Percentiles rank a stretch among this genome's conserved stretches.
Evolutionary conservation across 1,140 invertebrate genomes (phyloP).

Genomic region (Gryon sp.): DNA sequence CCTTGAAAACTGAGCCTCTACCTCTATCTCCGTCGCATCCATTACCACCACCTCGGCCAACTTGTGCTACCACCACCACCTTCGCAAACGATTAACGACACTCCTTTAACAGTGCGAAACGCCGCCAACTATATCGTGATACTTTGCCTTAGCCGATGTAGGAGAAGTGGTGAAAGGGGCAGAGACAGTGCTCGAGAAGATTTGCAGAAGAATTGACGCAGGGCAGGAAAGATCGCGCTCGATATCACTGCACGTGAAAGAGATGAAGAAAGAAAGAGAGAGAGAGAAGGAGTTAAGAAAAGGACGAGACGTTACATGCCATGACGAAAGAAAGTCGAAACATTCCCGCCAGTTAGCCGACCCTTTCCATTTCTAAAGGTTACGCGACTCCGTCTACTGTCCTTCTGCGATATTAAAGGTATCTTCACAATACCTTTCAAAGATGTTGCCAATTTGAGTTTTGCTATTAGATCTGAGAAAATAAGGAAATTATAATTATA

Average conservation of each 20-base stretch:
- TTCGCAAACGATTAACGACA: conserved; percentile 62
- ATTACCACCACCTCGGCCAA: conserved; percentile 48
- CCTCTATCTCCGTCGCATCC: conserved; percentile 59
- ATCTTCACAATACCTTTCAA: conserved; percentile 8
- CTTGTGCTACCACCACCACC: conserved; percentile 44
- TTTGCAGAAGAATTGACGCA: conserved; percentile 42
- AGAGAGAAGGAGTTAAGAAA: conserved; percentile 32
- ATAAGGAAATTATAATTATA: too few species aligned
- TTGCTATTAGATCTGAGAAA: too few species aligned
- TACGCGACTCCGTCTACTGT: conserved; percentile 54
- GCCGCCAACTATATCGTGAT: conserved; percentile 40
- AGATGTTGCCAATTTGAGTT: neutral
- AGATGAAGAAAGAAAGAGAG: conserved; percentile 11
- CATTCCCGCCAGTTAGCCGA: conserved; percentile 39
- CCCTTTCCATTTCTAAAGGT: conserved; percentile 64
- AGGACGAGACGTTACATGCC: conserved; percentile 35
- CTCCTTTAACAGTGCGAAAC: conserved; percentile 62
- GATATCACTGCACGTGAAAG: too few species aligned
- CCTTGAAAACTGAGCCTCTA: conserved; percentile 62
- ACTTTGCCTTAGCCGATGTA: conserved; percentile 20
- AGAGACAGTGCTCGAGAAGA: conserved; percentile 39
- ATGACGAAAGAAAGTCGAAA: conserved; percentile 64
- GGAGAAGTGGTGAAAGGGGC: conserved; percentile 57
- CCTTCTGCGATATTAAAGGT: conserved; percentile 40
- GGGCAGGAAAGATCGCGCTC: conserved; percentile 44